Evolutionary conservation across 2,888 invertebrate species (phyloP), one percentile per base, ranked within the genome.

Genomic region (Eucera pruinosa): DNA sequence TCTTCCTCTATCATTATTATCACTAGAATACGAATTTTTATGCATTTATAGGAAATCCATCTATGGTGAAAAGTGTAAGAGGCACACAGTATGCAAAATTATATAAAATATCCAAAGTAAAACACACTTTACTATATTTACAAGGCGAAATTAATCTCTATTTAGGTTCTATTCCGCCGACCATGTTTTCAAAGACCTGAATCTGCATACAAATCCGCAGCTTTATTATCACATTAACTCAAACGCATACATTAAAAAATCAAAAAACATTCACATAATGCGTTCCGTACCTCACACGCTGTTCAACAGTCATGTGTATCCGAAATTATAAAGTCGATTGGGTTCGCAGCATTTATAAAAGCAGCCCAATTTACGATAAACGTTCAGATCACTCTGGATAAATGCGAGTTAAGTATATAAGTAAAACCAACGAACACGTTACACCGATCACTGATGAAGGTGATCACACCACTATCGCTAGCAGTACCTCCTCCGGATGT

Each of bases 401-500:
- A 85, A 81, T 55, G 74, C 68, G 78, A 83, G 57, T 78, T 74
- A 76, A 78, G 68, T 79, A 80, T 78, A 74, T 55, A 72, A 79
- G 80, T 76, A 85, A 87, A 87, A 81, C 79, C 75, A 81, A 86
- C 75, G 83, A 86, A 85, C 77, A 75, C 70, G 76, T 78, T 76
- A 55, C 45, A 78, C 74, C 67, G 82, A 86, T 86, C 80, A 47
- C 50, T 62, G 61, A 75, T 70, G 72, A 75, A 81, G 81, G 65
- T 62, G 84, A 84, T 75, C 81, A 67, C 76, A 72, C 66, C 71
- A 55, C 68, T 78, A 71, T 73, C 83, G 6, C 52, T 47, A 60
- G 48, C 70, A 36, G 65, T 71, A 80, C 77, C 80, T 78, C 78
- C 80, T 81, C 85, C 86, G 86, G 86, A 87, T 87, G 86, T 87